Evolutionary conservation across 2,113 vertebrate species (phyloP).

Genomic region (Etia nguti): DNA sequence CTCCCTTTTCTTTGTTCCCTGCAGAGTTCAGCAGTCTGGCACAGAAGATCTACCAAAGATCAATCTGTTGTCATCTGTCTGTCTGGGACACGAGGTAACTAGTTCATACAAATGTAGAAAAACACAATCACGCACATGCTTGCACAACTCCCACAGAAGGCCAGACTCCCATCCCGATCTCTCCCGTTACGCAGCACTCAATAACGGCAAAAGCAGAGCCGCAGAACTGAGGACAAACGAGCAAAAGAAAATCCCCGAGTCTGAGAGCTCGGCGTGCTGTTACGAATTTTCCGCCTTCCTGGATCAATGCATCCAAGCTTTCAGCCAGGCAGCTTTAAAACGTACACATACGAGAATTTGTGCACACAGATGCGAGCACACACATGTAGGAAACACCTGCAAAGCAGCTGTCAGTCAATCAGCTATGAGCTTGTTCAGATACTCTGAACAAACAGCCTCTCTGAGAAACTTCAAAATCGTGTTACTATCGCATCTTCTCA

Average conservation of each 20-base stretch:
- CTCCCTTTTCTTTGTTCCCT: neutral
- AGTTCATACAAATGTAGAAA: neutral
- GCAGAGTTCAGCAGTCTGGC: neutral
- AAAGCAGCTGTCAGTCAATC: conserved; percentile 26
- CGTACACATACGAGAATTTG: neutral
- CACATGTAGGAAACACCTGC: neutral
- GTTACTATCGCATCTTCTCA: neutral
- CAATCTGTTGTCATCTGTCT: neutral
- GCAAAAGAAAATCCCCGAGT: conserved; percentile 46
- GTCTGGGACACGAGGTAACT: neutral
- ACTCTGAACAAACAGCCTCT: neutral
- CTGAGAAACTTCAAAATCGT: conserved; percentile 5
- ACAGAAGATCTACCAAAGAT: neutral
- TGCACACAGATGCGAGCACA: neutral
- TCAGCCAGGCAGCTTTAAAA: conserved; percentile 11
- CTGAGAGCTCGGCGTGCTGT: conserved; percentile 19
- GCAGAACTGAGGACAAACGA: conserved; percentile 35
- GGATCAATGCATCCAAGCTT: conserved; percentile 28
- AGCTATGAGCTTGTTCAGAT: neutral
- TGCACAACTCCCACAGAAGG: neutral
- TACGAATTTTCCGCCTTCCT: conserved; percentile 45
- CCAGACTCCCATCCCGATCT: neutral
- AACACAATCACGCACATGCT: neutral
- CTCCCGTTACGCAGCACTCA: conserved; percentile 19
- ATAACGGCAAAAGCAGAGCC: conserved; percentile 38